Evolutionary conservation across 2,113 vertebrate species (phyloP).

Genomic region (Psittacula cyanocephala): DNA sequence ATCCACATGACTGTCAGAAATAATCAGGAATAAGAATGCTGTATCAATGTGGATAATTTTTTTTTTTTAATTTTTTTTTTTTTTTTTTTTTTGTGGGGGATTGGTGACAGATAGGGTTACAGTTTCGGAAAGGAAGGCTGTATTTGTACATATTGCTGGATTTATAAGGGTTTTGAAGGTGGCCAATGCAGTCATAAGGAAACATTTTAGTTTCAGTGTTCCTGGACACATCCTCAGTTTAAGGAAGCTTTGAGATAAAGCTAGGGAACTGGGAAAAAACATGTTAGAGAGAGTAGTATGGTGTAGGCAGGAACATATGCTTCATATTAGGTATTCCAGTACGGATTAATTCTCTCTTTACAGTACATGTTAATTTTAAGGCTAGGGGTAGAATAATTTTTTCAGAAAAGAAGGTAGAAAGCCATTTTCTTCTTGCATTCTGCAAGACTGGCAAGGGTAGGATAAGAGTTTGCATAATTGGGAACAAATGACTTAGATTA

Average conservation of each 20-base stretch:
- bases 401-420: slow-evolving; percentile 46
- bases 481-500: neutral
- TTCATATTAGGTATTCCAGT: slow-evolving; percentile 61
- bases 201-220: slow-evolving; percentile 53
- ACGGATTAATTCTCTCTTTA: slow-evolving; percentile 31
- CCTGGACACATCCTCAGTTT: slow-evolving; percentile 26
- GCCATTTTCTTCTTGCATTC: neutral
- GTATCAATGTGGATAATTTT: neutral
- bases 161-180: neutral
- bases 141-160: neutral
- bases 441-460: neutral
- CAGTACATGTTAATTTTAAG: slow-evolving; percentile 58
- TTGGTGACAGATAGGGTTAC: neutral
- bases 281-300: slow-evolving; percentile 42
- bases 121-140: neutral
- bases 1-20: neutral
- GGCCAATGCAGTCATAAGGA: neutral
- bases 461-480: neutral
- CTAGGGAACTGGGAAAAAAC: slow-evolving; percentile 39
- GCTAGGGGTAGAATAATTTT: slow-evolving; percentile 1
- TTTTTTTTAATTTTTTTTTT: neutral
- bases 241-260: slow-evolving; percentile 28
- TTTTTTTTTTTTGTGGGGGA: neutral
- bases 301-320: slow-evolving; percentile 49
- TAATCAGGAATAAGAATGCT: neutral